Evolutionary conservation across 2,797 vertebrate genomes (phyloP), one percentile per base, ranked within the genome.

Genomic region (Threskiornis aethiopicus): DNA sequence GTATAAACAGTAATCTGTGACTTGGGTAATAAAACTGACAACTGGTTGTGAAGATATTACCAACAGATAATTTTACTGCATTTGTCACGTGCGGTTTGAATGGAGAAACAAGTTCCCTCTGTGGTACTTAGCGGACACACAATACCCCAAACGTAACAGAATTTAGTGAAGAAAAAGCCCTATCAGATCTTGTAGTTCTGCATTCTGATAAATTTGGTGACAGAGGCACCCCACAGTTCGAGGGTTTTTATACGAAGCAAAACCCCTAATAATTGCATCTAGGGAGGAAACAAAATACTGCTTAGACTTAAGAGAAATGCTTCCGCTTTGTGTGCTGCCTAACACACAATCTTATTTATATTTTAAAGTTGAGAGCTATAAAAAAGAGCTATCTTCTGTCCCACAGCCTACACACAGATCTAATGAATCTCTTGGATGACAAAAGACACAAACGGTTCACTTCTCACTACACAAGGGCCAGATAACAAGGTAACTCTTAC

Each of bases 171-270:
- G 76, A 54, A 24, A n/a, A 57, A 44, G 41, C 26, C 24, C 35
- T 65, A 93, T 79, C 92, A 87, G 84, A 82, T 87, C 73, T 86
- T 75, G n/a, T 67, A 66, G 88, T 84, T 93, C 88, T 82, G 73
- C 77, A 76, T 91, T 90, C 58, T 28, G 84, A 69, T 79, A 84
- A 31, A 84, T 70, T 86, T 49, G 77, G 81, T 79, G 75, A 79
- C 80, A 57, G n/a, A 66, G 42, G 37, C 76, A 65, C 44, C 33
- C 52, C 54, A 12, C 73, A 54, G 91, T 28, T 57, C 18, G 57
- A 57, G 80, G 54, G 77, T 4, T 52, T 82, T 47, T 31, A 35
- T 51, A 26, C 0, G 2, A 86, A 84, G 42, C 39, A 72, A 73
- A 73, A 1, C 9, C 58, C 13, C 51, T 26, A 3, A 17, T 73